These are phyloP conservation scores for Clitarchus hookeri DNA, from an alignment of 2,888 invertebrate genomes.

Conservation along the genomic window DNA sequence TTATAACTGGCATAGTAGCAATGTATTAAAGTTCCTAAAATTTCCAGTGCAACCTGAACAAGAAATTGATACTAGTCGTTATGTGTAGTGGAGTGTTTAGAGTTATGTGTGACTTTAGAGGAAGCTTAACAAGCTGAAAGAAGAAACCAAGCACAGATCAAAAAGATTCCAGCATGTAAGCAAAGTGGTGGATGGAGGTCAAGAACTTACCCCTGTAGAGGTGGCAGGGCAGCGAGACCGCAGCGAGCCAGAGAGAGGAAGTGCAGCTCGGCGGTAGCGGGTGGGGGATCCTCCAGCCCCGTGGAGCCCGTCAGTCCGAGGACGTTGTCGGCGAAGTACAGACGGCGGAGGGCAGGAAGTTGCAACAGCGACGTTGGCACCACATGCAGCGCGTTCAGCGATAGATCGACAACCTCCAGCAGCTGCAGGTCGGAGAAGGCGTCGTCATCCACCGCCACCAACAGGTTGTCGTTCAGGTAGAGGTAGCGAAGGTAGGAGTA, in stretches of 20 bases:
- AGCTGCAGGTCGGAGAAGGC: conserved; percentile 58
- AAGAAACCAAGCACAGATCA: no score
- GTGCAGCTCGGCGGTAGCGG: conserved; percentile 52
- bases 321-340: conserved; percentile 63
- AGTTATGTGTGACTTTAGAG: no score
- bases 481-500: conserved; percentile 61
- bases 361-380: conserved; percentile 47
- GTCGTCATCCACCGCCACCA: conserved; percentile 60
- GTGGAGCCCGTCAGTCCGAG: conserved; percentile 53
- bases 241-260: conserved; percentile 66
- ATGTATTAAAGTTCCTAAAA: no score
- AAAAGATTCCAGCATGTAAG: no score
- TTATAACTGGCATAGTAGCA: no score
- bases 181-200: background rate
- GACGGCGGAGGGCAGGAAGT: conserved; percentile 63
- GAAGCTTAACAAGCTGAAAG: no score
- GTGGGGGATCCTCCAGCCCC: conserved; percentile 57
- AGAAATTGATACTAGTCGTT: no score
- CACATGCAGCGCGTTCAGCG: conserved; percentile 60
- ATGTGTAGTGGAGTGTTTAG: no score
- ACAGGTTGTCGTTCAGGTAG: conserved; percentile 64
- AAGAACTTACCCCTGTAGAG: conserved; percentile 57
- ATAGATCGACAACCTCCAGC: conserved; percentile 62
- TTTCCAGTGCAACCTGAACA: no score
- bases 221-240: conserved; percentile 62